Percentiles rank a stretch among this genome's conserved stretches.
Conservation (phyloP, 1,140 invertebrate species). For the Anagrus nilaparvatae region DNA sequence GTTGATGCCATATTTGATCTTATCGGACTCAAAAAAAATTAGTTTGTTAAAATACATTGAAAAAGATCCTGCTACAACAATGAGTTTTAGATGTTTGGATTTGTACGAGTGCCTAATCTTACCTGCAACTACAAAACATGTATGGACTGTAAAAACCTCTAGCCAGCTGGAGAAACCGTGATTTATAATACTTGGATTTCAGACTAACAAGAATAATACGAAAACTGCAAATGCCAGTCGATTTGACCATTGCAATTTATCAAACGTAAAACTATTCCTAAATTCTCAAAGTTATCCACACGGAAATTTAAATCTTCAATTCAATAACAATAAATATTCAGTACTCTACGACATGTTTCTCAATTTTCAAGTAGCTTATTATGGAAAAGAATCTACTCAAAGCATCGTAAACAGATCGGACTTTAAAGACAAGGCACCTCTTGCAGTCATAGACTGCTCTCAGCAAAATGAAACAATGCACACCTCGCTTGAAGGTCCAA, state of each 20-base stretch:
- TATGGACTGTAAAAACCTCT: constrained; percentile 19
- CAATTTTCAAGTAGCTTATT: constrained; percentile 26
- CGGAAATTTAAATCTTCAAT: constrained; percentile 24
- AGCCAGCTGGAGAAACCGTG: constrained; percentile 18
- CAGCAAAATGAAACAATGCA: constrained; percentile 26
- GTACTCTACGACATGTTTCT: constrained; percentile 24
- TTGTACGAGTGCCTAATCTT: constrained; percentile 28
- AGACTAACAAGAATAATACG: constrained; percentile 18
- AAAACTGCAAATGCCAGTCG: constrained; percentile 6
- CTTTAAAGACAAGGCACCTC: constrained; percentile 13
- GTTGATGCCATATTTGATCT: constrained; percentile 16
- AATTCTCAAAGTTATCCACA: constrained; percentile 29
- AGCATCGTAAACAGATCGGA: constrained; percentile 6
- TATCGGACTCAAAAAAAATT: constrained; percentile 17
- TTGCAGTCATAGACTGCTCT: constrained; percentile 27
- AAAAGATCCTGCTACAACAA: constrained; percentile 19
- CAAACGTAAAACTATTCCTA: constrained; percentile 25
- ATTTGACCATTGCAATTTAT: constrained; percentile 23
- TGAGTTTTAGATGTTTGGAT: constrained; percentile 29
- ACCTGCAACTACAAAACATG: constrained; percentile 20
- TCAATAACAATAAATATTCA: constrained; percentile 20
- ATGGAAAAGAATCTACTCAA: constrained; percentile 16
- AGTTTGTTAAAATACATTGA: constrained; percentile 18
- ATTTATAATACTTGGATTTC: constrained; percentile 20
- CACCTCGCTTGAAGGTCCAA: too few species aligned